Evolutionary conservation across 2,113 vertebrate species (phyloP).

Genomic region (Axis porcinus): DNA sequence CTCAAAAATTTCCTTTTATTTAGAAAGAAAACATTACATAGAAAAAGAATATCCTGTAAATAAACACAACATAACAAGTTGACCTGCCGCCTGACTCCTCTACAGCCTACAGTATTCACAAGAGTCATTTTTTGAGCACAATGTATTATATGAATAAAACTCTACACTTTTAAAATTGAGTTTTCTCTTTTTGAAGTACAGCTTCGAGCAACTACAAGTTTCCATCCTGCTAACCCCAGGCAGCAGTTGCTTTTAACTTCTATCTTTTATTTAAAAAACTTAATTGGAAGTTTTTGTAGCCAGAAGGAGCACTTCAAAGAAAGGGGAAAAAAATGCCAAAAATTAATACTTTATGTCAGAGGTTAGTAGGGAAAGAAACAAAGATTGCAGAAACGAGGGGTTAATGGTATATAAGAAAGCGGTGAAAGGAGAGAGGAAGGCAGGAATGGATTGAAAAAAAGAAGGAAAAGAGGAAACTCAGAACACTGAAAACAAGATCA

Average conservation of each 20-base stretch:
- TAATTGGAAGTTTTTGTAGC: conserved; percentile 76
- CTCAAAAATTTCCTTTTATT: background rate
- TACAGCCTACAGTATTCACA: conserved; percentile 55
- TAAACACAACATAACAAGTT: conserved; percentile 24
- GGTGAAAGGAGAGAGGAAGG: background rate
- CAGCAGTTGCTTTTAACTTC: conserved; percentile 74
- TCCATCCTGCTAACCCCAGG: conserved; percentile 71
- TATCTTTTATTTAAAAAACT: conserved; percentile 78
- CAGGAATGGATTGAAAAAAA: background rate
- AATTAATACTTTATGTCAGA: conserved; percentile 73
- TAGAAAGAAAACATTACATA: conserved; percentile 8
- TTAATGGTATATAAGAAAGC: conserved; percentile 49
- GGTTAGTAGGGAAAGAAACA: conserved; percentile 54
- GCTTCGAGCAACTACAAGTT: conserved; percentile 75
- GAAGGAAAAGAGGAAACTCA: background rate
- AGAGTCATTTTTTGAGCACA: conserved; percentile 57
- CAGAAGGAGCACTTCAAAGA: conserved; percentile 79
- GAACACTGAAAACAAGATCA: background rate
- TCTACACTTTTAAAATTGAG: conserved; percentile 73
- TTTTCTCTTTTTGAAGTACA: conserved; percentile 77
- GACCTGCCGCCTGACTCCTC: conserved; percentile 8
- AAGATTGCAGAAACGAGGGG: conserved; percentile 67
- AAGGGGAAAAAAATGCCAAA: conserved; percentile 69
- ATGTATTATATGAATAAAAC: conserved; percentile 72
- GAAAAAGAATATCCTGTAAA: conserved; percentile 27